Percentiles rank a stretch among this genome's conserved stretches.
Evolutionary conservation across 2,888 invertebrate species (phyloP).

Genomic region (Pteria penguin): DNA sequence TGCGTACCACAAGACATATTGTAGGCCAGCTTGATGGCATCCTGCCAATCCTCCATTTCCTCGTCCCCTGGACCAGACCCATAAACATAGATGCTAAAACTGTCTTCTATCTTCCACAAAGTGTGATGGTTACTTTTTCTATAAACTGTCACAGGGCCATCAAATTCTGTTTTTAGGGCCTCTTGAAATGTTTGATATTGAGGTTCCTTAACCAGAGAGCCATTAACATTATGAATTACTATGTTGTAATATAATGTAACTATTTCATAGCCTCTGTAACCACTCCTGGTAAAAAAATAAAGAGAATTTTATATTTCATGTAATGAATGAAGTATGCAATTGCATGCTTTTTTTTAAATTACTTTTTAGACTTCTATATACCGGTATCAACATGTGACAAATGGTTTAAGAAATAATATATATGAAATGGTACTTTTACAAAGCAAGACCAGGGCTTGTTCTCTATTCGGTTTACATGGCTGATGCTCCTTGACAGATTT

Average conservation of each 20-base stretch:
- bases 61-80: slow-evolving; percentile 46
- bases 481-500: too few relatives aligned
- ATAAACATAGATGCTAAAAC: slow-evolving; percentile 32
- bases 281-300: neutral
- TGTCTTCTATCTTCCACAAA: neutral
- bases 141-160: neutral
- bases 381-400: too few relatives aligned
- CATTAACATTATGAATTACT: neutral
- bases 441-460: too few relatives aligned
- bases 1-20: slow-evolving; percentile 47
- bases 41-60: slow-evolving; percentile 29
- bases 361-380: too few relatives aligned
- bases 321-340: too few relatives aligned
- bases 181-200: neutral
- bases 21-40: slow-evolving; percentile 41
- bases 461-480: too few relatives aligned
- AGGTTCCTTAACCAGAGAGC: neutral
- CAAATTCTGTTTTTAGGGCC: neutral
- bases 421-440: too few relatives aligned
- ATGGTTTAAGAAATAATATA: too few relatives aligned
- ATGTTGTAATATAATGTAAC: slow-evolving; percentile 3
- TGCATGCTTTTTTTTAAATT: too few relatives aligned
- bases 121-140: neutral
- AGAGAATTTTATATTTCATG: too few relatives aligned
- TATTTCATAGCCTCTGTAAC: slow-evolving; percentile 4